Evolutionary conservation across 2,797 vertebrate genomes (phyloP).

Genomic region (Graptemys geographica): DNA sequence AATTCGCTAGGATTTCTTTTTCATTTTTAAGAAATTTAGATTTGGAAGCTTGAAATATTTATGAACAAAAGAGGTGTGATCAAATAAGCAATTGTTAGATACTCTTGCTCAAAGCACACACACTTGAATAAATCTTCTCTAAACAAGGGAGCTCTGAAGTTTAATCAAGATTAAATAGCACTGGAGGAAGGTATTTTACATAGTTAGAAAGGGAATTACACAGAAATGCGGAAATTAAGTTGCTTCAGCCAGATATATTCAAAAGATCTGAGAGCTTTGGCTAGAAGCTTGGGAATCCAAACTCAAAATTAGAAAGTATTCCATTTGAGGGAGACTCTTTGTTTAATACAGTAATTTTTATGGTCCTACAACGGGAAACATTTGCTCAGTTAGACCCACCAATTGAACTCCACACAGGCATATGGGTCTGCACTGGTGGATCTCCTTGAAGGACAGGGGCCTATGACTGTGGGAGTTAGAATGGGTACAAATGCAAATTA

Average conservation of each 20-base stretch:
- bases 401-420: neutral
- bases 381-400: neutral
- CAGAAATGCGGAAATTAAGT: slow-evolving; percentile 59
- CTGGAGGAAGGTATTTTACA: slow-evolving; percentile 64
- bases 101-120: neutral
- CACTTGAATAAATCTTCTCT: slow-evolving; percentile 41
- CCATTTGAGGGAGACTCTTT: neutral
- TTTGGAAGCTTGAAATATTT: neutral
- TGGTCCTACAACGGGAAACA: slow-evolving; percentile 16
- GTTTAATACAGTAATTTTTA: neutral
- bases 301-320: neutral
- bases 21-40: neutral
- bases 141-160: slow-evolving; percentile 64
- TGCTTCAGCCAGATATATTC: slow-evolving; percentile 48
- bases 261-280: slow-evolving; percentile 51
- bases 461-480: neutral
- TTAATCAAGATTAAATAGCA: slow-evolving; percentile 67
- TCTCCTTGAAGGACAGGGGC: neutral
- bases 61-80: slow-evolving; percentile 12
- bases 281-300: slow-evolving; percentile 30
- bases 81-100: slow-evolving; percentile 17
- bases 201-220: slow-evolving; percentile 69
- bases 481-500: neutral
- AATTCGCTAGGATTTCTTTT: neutral
- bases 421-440: neutral